A percentile compares a stretch with the other conserved stretches of the same genome.
Evolutionary conservation across 37 sponge, comb jelly and placozoan genomes (phyloP).

Genomic region (Halichondria panicea): DNA sequence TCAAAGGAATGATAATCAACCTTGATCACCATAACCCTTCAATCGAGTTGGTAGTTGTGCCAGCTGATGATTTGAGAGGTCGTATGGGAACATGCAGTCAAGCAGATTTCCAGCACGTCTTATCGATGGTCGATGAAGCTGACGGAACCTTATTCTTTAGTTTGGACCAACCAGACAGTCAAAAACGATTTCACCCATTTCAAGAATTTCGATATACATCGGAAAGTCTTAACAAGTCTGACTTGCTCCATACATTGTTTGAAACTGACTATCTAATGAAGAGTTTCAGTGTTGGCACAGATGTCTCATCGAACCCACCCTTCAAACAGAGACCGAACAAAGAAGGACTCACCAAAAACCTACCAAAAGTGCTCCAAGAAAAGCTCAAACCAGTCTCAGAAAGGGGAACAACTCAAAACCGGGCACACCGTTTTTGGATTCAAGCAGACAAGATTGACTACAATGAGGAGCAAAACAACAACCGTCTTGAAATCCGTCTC

Average conservation of each 20-base stretch:
- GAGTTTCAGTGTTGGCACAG: conserved; percentile 74
- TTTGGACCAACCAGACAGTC: conserved; percentile 61
- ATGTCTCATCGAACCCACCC: conserved; percentile 65
- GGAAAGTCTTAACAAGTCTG: conserved; percentile 22
- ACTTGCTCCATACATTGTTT: conserved; percentile 60
- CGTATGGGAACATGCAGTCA: conserved; percentile 42
- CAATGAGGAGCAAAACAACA: not conserved
- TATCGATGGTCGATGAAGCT: conserved; percentile 27
- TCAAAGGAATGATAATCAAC: conserved; percentile 51
- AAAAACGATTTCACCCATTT: conserved; percentile 72
- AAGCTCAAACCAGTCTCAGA: conserved; percentile 45
- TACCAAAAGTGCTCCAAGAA: conserved; percentile 51
- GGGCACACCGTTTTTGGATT: conserved; percentile 67
- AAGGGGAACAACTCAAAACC: conserved; percentile 18
- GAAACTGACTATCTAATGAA: conserved; percentile 76
- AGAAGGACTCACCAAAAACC: conserved; percentile 32
- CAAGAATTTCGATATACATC: conserved; percentile 62
- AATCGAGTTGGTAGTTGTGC: conserved; percentile 25
- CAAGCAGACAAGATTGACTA: conserved; percentile 65
- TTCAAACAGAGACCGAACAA: conserved; percentile 58
- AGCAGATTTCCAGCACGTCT: conserved; percentile 43
- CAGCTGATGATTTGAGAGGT: conserved; percentile 13
- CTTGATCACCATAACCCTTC: conserved; percentile 33
- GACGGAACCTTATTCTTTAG: conserved; percentile 45
- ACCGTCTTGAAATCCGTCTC: conserved; percentile 9